These are phyloP conservation scores for Malurus splendens DNA, from an alignment of 2,797 vertebrate genomes.

Conservation along the genomic window DNA sequence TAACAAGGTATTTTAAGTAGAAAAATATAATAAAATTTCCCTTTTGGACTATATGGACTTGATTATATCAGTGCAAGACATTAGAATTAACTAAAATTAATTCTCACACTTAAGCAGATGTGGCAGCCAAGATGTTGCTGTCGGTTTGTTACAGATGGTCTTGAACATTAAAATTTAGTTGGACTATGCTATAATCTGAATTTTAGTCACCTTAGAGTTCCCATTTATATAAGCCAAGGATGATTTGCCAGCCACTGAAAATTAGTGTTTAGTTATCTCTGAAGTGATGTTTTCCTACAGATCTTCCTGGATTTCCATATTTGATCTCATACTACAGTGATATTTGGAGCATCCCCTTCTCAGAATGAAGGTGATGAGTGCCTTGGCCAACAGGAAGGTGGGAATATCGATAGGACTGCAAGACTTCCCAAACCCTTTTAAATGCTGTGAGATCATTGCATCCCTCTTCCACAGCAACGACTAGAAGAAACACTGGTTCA, in stretches of 20 bases:
- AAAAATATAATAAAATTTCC: background rate
- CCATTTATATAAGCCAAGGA: background rate
- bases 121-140: background rate
- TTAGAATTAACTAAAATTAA: background rate
- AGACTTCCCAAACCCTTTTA: background rate
- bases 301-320: background rate
- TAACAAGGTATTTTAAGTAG: background rate
- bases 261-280: background rate
- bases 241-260: background rate
- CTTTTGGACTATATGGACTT: background rate
- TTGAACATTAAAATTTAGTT: background rate
- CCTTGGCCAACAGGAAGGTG: background rate
- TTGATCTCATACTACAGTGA: background rate
- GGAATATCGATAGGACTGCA: background rate
- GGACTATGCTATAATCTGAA: background rate
- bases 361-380: background rate
- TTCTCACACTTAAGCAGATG: background rate
- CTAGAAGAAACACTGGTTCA: background rate
- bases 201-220: background rate
- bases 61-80: background rate
- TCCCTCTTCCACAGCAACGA: background rate
- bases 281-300: background rate
- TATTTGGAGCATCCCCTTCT: background rate
- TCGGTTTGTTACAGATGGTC: background rate
- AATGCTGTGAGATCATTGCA: background rate